Base-by-base conservation (phyloP, 2,113 vertebrate species). In the Sarotherodon lohbergeri region DNA sequence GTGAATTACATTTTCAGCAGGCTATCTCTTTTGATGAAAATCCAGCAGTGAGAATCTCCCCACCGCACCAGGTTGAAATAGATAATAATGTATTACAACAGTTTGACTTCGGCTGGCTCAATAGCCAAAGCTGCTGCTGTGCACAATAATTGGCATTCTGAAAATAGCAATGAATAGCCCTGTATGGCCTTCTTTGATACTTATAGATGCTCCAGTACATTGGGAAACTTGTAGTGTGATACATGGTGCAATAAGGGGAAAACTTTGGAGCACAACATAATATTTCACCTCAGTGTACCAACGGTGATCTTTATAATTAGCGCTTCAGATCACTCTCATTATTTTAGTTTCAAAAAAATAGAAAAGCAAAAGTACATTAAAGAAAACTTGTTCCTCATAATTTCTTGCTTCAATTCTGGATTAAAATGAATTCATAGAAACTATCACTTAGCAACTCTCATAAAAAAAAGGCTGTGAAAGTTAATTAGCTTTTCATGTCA, bases 1-100 rank as follows among this genome's bases (percentile, higher is more conserved):
- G 89, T 94, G 93, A 93, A 96, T 95, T 93, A 92, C 93, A 94
- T 93, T 94, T 95, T 94, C 92, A 95, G 93, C 92, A 82, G 91
- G 93, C 93, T 81, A 90, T 95, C 92, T 91, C 90, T 92, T 94
- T 48, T 94, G 92, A 94, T 94, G 91, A 92, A 95, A 94, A 92
- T 93, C 93, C 91, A 90, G 85, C 90, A 63, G 93, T 80, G 94
- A 94, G 95, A 93, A 91, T 91, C 93, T 92, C 87, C 88, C 85
- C 76, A 85, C 87, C 88, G 27, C 84, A 79, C 93, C 73, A 54
- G 86, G 87, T 81, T 92, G 90, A 93, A 95, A 94, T 90, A 89
- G 93, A 95, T 91, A 90, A 95, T 93, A 94, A 94, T 94, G 93
- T 93, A 95, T 93, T 91, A 93, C 93, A 93, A 94, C 91, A 92